Base-by-base conservation (phyloP, 2,888 invertebrate species). In the Caradrina clavipalpis region DNA sequence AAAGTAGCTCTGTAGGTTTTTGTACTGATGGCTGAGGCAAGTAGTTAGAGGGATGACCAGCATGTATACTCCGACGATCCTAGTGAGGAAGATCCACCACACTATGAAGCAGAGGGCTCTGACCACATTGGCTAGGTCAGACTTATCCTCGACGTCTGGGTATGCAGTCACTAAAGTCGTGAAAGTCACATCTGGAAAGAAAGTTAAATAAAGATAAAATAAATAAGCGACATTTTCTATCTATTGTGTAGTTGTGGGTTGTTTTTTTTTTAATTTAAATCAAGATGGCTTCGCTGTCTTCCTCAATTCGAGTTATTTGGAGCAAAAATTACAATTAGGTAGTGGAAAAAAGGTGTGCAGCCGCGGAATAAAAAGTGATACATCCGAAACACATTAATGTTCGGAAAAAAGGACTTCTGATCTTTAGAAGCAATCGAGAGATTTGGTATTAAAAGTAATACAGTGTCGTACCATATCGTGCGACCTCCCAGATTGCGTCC, bases 1-100 rank as follows among this genome's bases (percentile, higher is more conserved):
- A 78, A 93, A 94, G 76, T 93, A 94, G 22, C 87, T 89, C 31
- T 88, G 85, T 35, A 93, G 60, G 68, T 90, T 90, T 59, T 82
- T 87, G 66, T 84, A 93, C 78, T 93, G 93, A 61, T 89, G 80
- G 26, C 89, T 87, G 6, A 89, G 81, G 51, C 82, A 76, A 0
- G 86, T 84, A 0, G 83, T 80, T 7, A 89, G 59, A 4, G 82
- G 63, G 4, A 89, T 79, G 39, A 90, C 78, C 19, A 89, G 65
- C 42, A 73, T 67, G 63, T 86, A 88, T 4, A 80, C 45, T 4
- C 78, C 82, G 3, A 83, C 62, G 15, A 85, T 49, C 2, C 88
- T 81, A 8, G 73, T 70, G 31, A 88, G 21, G 31, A 86, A 84
- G 4, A 88, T 58, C 86, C 86, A 88, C 87, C 88, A 89, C 0